A percentile compares a stretch with the other conserved stretches of the same genome.
Conservation (phyloP, 2,113 vertebrate genomes). For the Prolemur simus region DNA sequence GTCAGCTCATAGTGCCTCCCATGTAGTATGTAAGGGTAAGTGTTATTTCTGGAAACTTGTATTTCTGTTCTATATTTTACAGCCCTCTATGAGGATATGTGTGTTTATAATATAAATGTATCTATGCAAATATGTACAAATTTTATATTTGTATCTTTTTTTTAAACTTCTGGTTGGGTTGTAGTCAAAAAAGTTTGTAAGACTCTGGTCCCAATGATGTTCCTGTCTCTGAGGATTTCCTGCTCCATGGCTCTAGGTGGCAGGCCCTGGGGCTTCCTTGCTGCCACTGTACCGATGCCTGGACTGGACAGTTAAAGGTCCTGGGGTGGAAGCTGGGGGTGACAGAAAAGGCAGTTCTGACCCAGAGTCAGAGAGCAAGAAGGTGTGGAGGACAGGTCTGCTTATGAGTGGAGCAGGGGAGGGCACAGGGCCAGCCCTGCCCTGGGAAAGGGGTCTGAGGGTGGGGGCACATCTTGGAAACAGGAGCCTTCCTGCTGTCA, state of each 20-base stretch:
- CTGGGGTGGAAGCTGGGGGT: not conserved
- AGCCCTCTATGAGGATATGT: not conserved
- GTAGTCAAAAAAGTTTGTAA: not conserved
- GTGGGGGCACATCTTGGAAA: not conserved
- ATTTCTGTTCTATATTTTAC: not conserved
- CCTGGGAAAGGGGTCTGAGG: not conserved
- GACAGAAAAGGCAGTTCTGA: not conserved
- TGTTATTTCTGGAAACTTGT: conserved; percentile 1
- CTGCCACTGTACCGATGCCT: not conserved
- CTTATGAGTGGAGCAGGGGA: not conserved
- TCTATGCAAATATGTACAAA: not conserved
- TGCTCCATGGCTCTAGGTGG: not conserved
- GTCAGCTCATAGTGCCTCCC: not conserved
- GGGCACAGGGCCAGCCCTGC: no score
- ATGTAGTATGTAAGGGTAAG: not conserved
- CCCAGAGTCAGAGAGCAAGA: not conserved
- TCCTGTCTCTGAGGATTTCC: conserved; percentile 8
- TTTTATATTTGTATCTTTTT: not conserved
- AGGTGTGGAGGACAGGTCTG: not conserved
- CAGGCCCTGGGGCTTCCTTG: not conserved
- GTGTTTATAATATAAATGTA: not conserved
- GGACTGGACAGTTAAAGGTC: not conserved
- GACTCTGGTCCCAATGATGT: not conserved
- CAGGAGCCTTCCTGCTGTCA: not conserved
- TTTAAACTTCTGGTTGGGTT: not conserved